These are phyloP conservation scores for Cecropterus lyciades DNA, from an alignment of 1,140 invertebrate genomes.

Conservation along the genomic window DNA sequence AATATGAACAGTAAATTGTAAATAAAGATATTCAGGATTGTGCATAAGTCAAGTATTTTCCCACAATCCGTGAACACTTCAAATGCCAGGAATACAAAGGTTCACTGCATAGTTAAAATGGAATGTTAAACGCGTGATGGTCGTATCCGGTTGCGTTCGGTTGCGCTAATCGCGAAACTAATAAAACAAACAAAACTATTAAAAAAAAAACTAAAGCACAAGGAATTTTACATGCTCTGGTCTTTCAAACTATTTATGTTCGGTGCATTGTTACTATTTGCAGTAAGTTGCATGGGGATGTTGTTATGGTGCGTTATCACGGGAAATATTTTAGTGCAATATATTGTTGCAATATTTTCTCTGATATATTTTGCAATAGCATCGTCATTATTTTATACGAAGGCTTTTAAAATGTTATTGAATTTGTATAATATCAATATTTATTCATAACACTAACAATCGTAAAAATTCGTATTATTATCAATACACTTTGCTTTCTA, in stretches of 20 bases:
- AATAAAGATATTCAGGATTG: background rate
- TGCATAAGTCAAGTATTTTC: too few species aligned
- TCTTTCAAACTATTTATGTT: slow-evolving; percentile 34
- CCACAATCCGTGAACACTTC: background rate
- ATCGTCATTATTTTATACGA: too few species aligned
- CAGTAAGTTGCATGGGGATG: slow-evolving; percentile 35
- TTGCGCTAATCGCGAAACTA: slow-evolving; percentile 10
- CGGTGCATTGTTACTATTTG: slow-evolving; percentile 36
- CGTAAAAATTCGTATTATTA: too few species aligned
- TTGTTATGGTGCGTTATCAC: slow-evolving; percentile 16
- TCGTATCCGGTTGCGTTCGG: background rate
- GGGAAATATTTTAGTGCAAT: slow-evolving; percentile 10
- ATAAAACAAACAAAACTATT: slow-evolving; percentile 15
- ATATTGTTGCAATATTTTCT: background rate
- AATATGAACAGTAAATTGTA: background rate
- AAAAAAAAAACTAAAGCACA: slow-evolving; percentile 33
- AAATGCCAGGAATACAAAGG: slow-evolving; percentile 21
- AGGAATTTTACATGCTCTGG: slow-evolving; percentile 36
- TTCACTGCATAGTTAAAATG: slow-evolving; percentile 14
- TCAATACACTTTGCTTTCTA: too few species aligned
- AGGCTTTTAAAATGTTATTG: background rate
- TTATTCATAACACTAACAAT: too few species aligned
- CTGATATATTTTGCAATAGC: background rate
- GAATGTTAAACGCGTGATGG: slow-evolving; percentile 13
- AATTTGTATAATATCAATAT: too few species aligned